phyloP scores from a whole-genome alignment of 2,113 vertebrate genomes.

The Charadrius vociferus region DNA sequence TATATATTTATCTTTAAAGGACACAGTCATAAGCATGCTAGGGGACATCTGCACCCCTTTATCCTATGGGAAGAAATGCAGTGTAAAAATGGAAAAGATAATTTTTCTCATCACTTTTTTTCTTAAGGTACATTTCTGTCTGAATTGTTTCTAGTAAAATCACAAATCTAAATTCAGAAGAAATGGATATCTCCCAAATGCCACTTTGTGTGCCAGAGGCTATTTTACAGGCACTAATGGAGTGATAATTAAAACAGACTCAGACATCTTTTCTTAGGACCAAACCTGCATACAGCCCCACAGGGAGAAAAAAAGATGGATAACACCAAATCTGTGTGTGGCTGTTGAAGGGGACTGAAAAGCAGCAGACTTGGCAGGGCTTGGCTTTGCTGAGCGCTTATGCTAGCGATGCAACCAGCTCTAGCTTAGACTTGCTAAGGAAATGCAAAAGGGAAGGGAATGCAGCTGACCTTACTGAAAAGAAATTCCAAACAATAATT shows the following conservation, averaged over 20 bases:
- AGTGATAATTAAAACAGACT: not conserved
- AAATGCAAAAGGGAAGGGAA: not conserved
- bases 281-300: not conserved
- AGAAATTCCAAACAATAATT: not conserved
- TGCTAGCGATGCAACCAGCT: not conserved
- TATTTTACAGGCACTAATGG: not conserved
- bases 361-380: not conserved
- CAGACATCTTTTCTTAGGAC: not conserved
- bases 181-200: not conserved
- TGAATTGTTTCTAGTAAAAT: not conserved
- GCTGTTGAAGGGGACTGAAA: not conserved
- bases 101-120: not conserved
- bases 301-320: not conserved
- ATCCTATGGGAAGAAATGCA: not conserved
- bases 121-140: not conserved
- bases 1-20: not conserved
- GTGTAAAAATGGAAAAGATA: not conserved
- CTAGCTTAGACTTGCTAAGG: not conserved
- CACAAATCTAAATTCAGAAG: constrained; percentile 12
- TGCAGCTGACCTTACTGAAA: not conserved
- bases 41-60: not conserved
- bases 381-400: not conserved
- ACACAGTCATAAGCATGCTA: not conserved
- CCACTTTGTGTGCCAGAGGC: not conserved
- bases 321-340: not conserved